phyloP scores from a whole-genome alignment of 2,113 vertebrate species.

The Cryptomyrus ogoouensis region DNA sequence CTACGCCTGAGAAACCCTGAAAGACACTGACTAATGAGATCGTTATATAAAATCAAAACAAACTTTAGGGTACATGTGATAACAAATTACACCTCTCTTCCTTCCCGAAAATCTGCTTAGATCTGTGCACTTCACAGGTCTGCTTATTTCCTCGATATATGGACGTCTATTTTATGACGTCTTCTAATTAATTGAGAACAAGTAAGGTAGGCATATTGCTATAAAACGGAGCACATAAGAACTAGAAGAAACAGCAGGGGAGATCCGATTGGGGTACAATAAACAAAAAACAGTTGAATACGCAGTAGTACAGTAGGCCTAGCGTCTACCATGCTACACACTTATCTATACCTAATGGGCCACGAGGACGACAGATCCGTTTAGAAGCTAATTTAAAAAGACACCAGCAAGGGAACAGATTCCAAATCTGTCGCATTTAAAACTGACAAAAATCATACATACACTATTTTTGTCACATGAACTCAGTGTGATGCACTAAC shows the following conservation, averaged over 20 bases:
- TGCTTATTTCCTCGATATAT: background rate
- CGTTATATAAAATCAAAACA: background rate
- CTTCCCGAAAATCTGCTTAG: background rate
- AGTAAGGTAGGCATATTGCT: background rate
- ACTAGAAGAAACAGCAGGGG: background rate
- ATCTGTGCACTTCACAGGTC: background rate
- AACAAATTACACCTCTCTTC: background rate
- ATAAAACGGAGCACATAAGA: background rate
- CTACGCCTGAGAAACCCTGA: background rate
- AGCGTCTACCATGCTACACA: background rate
- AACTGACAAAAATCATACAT: background rate
- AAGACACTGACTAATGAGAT: constrained; percentile 2
- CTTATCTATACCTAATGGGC: background rate
- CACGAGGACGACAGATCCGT: background rate
- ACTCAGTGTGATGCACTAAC: background rate
- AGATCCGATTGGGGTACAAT: background rate
- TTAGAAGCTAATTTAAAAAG: background rate
- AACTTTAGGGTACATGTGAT: background rate
- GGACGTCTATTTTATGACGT: background rate
- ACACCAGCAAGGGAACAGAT: background rate
- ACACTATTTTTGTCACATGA: background rate
- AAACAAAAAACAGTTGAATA: background rate
- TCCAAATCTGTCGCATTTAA: background rate
- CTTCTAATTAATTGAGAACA: background rate
- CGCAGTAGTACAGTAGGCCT: background rate